These are phyloP conservation scores for Lampris incognitus DNA, from an alignment of 2,113 vertebrate species.

Conservation along the genomic window DNA sequence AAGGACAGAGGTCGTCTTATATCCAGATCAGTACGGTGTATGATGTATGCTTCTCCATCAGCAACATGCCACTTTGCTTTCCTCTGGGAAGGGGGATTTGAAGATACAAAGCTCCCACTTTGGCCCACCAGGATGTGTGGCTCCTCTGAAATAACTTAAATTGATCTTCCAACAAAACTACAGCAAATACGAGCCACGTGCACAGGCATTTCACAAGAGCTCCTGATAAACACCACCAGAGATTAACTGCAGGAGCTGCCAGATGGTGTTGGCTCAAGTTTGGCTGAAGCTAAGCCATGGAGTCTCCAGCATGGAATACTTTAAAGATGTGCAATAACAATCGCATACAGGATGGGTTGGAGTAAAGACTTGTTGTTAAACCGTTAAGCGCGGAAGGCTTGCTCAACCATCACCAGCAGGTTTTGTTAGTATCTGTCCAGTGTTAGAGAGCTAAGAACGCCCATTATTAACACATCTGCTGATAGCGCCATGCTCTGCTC, in stretches of 20 bases:
- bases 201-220: background rate
- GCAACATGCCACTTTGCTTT: too few relatives aligned
- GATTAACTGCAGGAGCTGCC: slow-evolving; percentile 12
- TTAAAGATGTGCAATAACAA: slow-evolving; percentile 10
- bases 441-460: too few relatives aligned
- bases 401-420: too few relatives aligned
- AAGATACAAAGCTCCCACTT: too few relatives aligned
- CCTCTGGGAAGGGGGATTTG: too few relatives aligned
- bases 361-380: background rate
- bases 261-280: slow-evolving; percentile 13
- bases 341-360: background rate
- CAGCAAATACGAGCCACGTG: background rate
- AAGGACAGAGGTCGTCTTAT: too few relatives aligned
- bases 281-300: background rate
- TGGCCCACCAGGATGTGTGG: background rate
- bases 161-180: background rate
- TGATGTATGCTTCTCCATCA: too few relatives aligned
- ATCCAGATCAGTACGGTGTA: too few relatives aligned
- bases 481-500: too few relatives aligned
- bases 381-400: background rate
- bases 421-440: too few relatives aligned
- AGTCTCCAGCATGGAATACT: background rate
- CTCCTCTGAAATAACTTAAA: background rate
- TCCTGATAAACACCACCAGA: slow-evolving; percentile 2
- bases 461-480: too few relatives aligned